Evolutionary conservation across 2,888 invertebrate genomes (phyloP).

Genomic region (Bursaphelenchus okinawaensis): DNA sequence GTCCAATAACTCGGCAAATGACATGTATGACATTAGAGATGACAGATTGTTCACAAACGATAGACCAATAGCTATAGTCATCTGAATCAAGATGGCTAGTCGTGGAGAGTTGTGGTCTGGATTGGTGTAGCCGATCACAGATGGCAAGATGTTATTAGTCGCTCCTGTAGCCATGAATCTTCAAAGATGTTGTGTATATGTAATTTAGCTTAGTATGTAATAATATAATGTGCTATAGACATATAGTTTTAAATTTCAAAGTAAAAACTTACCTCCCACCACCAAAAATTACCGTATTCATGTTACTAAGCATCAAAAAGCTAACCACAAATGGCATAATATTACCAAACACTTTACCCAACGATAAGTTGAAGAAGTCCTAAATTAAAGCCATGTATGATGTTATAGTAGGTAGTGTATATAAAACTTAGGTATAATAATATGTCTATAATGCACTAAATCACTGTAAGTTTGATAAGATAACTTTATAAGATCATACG

Average conservation of each 20-base stretch:
- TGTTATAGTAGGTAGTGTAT: slow-evolving; percentile 4
- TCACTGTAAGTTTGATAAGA: too few species aligned
- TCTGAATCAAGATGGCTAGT: slow-evolving; percentile 21
- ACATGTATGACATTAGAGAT: slow-evolving; percentile 48
- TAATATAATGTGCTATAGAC: background rate
- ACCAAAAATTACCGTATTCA: slow-evolving; percentile 49
- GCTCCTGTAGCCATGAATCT: slow-evolving; percentile 43
- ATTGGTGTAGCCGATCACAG: slow-evolving; percentile 33
- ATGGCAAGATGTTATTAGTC: slow-evolving; percentile 31
- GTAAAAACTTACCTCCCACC: slow-evolving; percentile 31
- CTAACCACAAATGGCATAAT: slow-evolving; percentile 47
- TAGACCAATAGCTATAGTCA: slow-evolving; percentile 36
- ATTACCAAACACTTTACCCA: slow-evolving; percentile 42
- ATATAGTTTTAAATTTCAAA: background rate
- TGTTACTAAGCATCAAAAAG: slow-evolving; percentile 40
- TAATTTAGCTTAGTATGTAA: background rate
- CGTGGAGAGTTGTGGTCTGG: background rate
- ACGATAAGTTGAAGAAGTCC: slow-evolving; percentile 38
- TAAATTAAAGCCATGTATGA: slow-evolving; percentile 13
- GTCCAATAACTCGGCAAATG: slow-evolving; percentile 45
- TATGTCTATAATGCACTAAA: too few species aligned
- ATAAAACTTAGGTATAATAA: too few species aligned
- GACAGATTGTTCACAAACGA: slow-evolving; percentile 48
- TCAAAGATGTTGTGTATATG: too few species aligned
- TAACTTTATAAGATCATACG: too few species aligned